Conservation (phyloP, 2,797 vertebrate species). For the Sebastes wilsoni region DNA sequence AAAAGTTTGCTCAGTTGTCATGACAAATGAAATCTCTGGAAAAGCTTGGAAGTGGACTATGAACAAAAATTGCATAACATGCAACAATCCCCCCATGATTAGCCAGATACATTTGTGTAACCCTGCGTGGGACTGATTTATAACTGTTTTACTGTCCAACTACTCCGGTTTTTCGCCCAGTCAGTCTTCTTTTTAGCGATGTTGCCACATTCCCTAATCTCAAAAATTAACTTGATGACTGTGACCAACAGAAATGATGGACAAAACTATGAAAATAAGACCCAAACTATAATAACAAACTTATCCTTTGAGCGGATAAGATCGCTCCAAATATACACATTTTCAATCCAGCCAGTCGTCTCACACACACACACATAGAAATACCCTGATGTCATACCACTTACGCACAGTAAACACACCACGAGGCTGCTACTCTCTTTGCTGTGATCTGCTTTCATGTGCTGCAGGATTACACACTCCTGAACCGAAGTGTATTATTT, state of each 20-base stretch:
- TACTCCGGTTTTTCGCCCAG: neutral
- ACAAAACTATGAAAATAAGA: neutral
- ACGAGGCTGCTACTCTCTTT: neutral
- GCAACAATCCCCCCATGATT: neutral
- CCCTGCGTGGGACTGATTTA: neutral
- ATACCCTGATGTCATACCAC: neutral
- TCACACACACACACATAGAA: neutral
- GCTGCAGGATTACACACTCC: slow-evolving; percentile 2
- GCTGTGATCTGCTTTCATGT: neutral
- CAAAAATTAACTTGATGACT: neutral
- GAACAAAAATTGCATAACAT: too few relatives aligned
- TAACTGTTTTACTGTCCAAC: neutral
- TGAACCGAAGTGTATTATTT: neutral
- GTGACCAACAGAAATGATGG: neutral
- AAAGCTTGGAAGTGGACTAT: neutral
- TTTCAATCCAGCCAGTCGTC: neutral
- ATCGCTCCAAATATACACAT: neutral
- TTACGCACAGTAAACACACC: neutral
- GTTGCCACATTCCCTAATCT: neutral
- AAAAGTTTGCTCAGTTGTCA: neutral
- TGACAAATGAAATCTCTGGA: neutral
- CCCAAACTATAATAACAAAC: neutral
- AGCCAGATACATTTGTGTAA: neutral
- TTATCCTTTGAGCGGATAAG: neutral
- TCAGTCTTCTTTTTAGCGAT: neutral